Percentiles rank a stretch among this genome's conserved stretches.
phyloP scores from a whole-genome alignment of 2,888 invertebrate genomes.

The Lasius fuliginosus region DNA sequence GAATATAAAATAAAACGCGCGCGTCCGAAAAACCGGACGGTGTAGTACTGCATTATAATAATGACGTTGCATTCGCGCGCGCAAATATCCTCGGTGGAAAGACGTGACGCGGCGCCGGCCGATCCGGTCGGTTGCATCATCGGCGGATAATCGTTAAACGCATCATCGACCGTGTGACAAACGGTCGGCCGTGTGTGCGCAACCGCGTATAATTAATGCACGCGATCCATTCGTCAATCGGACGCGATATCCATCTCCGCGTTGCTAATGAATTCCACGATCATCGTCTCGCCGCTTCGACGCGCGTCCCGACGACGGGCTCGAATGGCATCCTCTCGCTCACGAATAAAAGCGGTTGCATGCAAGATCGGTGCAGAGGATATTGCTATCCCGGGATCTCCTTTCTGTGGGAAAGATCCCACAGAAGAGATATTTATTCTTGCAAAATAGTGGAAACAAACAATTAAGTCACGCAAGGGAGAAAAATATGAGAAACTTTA shows the following conservation, averaged over 20 bases:
- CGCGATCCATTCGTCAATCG: constrained; percentile 67
- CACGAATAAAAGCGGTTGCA: constrained; percentile 18
- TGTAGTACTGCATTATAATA: constrained; percentile 36
- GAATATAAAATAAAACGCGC: constrained; percentile 10
- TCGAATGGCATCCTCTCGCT: constrained; percentile 32
- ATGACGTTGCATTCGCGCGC: constrained; percentile 38
- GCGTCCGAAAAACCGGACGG: constrained; percentile 13
- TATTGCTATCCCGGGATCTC: background rate
- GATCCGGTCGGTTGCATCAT: constrained; percentile 41
- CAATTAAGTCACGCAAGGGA: background rate
- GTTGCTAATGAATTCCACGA: constrained; percentile 63
- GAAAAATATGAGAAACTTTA: background rate
- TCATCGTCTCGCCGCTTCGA: constrained; percentile 54
- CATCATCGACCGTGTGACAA: constrained; percentile 69
- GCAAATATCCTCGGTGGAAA: constrained; percentile 12
- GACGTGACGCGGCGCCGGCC: constrained; percentile 23
- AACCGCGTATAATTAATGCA: constrained; percentile 68
- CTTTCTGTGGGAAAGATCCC: background rate
- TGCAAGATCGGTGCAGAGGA: background rate
- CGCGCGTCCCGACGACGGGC: constrained; percentile 36
- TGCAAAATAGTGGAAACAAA: background rate
- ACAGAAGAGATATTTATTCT: background rate
- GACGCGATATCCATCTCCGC: constrained; percentile 59
- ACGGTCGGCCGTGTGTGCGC: constrained; percentile 55
- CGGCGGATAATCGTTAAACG: constrained; percentile 61